Evolutionary conservation across 2,888 invertebrate genomes (phyloP).

Genomic region (Drosophila flavopinicola): DNA sequence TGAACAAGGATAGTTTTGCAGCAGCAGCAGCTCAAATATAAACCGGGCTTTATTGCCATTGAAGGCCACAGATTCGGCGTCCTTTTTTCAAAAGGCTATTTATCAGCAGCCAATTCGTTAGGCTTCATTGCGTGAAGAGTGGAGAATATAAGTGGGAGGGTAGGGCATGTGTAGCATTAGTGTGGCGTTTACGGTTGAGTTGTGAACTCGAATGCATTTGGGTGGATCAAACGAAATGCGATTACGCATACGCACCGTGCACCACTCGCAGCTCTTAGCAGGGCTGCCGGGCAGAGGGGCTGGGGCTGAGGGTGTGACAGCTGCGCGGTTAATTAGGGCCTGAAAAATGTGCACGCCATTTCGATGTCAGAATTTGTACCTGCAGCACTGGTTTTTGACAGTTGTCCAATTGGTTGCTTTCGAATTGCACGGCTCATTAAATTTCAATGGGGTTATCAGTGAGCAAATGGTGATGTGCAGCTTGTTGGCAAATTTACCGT

Average conservation of each 20-base stretch:
- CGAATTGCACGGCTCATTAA: conserved; percentile 69
- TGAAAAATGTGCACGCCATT: conserved; percentile 62
- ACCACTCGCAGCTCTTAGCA: conserved; percentile 8
- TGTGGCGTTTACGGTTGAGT: conserved; percentile 41
- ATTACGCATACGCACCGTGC: conserved; percentile 56
- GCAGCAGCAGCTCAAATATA: not conserved
- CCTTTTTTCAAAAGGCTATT: conserved; percentile 18
- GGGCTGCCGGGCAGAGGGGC: not conserved
- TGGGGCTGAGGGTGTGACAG: conserved; percentile 22
- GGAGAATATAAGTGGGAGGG: not conserved
- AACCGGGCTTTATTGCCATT: conserved; percentile 2
- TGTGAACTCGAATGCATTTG: conserved; percentile 53
- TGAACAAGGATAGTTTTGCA: not conserved
- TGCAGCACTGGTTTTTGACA: conserved; percentile 58
- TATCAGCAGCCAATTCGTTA: conserved; percentile 18
- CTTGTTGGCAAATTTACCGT: conserved; percentile 29
- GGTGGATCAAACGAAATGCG: conserved; percentile 55
- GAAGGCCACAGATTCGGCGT: not conserved
- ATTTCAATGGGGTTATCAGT: conserved; percentile 40
- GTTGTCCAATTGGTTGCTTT: conserved; percentile 55
- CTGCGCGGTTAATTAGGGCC: conserved; percentile 56
- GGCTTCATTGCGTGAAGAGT: not conserved
- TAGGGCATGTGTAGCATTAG: not conserved
- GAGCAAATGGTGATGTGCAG: conserved; percentile 21
- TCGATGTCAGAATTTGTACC: conserved; percentile 54